A percentile compares a stretch with the other conserved stretches of the same genome.
phyloP scores from a whole-genome alignment of 2,113 vertebrate genomes.

The Gavia stellata region DNA sequence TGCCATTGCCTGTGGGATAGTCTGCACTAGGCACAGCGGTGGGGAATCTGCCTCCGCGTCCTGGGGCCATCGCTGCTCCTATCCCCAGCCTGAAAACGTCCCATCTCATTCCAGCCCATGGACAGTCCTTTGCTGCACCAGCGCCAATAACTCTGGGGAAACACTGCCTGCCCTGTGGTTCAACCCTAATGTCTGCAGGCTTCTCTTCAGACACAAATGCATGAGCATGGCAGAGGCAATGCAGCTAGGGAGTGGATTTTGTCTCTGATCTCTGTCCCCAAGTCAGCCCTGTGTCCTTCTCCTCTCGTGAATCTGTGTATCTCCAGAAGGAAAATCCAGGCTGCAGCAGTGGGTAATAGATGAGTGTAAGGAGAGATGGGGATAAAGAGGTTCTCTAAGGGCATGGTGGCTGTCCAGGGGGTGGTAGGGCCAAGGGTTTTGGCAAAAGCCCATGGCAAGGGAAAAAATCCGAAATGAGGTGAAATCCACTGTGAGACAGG shows the following conservation, averaged over 20 bases:
- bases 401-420: not conserved
- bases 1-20: not conserved
- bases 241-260: not conserved
- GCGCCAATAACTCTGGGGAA: not conserved
- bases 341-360: not conserved
- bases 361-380: not conserved
- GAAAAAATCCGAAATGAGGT: not conserved
- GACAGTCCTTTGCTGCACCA: not conserved
- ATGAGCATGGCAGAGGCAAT: fast-evolving
- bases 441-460: not conserved
- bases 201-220: not conserved
- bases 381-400: not conserved
- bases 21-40: not conserved
- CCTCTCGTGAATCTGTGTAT: not conserved
- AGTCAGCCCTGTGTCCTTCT: not conserved
- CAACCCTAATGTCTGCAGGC: not conserved
- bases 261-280: not conserved
- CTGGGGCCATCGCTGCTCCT: not conserved
- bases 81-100: not conserved
- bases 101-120: not conserved
- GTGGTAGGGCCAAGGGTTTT: not conserved
- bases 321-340: not conserved
- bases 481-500: not conserved
- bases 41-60: fast-evolving
- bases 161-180: not conserved